These are phyloP conservation scores for Hofmannophila pseudospretella DNA, from an alignment of 2,888 invertebrate species.

Conservation along the genomic window DNA sequence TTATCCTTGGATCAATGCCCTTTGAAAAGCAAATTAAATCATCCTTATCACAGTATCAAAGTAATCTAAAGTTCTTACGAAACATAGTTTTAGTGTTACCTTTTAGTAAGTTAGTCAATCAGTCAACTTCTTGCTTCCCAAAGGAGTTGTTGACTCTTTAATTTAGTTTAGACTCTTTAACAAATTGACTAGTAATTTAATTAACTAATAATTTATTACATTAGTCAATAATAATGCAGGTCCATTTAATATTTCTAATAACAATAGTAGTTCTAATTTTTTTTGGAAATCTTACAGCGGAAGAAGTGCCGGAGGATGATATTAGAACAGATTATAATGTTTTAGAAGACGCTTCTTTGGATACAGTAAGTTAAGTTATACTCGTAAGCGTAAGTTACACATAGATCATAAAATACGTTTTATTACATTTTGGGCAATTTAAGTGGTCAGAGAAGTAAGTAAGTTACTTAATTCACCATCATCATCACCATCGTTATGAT, in stretches of 20 bases:
- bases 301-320: no score
- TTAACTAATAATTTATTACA: no score
- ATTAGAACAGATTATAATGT: constrained; percentile 31
- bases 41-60: not conserved
- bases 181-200: no score
- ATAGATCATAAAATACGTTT: no score
- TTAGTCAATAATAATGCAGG: not conserved
- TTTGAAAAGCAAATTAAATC: not conserved
- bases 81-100: not conserved
- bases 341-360: constrained; percentile 56
- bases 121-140: not conserved
- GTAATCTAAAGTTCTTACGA: not conserved
- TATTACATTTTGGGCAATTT: no score
- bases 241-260: not conserved
- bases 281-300: no score
- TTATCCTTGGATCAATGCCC: not conserved
- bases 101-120: not conserved
- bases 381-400: no score
- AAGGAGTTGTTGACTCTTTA: not conserved
- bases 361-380: constrained; percentile 63
- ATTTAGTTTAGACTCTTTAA: not conserved
- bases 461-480: no score
- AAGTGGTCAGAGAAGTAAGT: no score
- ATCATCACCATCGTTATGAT: no score
- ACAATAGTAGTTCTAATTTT: no score